phyloP scores from a whole-genome alignment of 2,113 vertebrate genomes.

The Chionis minor region DNA sequence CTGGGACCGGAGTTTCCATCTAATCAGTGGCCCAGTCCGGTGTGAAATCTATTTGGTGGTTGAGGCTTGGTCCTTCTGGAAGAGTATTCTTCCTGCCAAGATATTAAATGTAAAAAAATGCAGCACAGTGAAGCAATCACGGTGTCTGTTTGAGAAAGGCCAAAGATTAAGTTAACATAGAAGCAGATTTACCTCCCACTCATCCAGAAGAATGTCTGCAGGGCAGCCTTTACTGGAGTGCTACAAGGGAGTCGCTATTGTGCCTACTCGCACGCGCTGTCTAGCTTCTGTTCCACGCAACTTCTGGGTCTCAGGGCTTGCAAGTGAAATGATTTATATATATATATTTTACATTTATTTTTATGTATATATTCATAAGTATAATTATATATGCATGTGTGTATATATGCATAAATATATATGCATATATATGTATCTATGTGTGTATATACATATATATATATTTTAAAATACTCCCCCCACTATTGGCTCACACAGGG shows the following conservation, averaged over 20 bases:
- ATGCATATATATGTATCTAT: neutral
- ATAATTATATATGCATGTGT: neutral
- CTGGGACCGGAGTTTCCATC: constrained; percentile 36
- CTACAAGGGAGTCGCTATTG: neutral
- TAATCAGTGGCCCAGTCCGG: constrained; percentile 49
- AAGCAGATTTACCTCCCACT: constrained; percentile 27
- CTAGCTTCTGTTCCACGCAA: neutral
- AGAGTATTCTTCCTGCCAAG: neutral
- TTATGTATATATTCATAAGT: neutral
- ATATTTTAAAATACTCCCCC: neutral
- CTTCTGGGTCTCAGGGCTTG: neutral
- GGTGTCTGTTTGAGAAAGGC: constrained; percentile 29
- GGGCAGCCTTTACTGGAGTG: neutral
- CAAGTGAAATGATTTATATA: neutral
- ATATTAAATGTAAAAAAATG: constrained; percentile 40
- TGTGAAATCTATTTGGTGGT: constrained; percentile 53
- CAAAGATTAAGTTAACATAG: constrained; percentile 40
- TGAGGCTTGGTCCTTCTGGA: constrained; percentile 37
- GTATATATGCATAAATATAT: neutral
- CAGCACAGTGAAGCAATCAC: neutral
- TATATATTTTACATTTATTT: neutral
- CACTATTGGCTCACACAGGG: neutral
- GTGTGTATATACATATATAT: neutral
- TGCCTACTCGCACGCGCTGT: neutral
- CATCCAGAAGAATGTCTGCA: neutral